Evolutionary conservation across 1,140 invertebrate species (phyloP), one percentile per base, ranked within the genome.

Genomic region (Drosophila oshimai): DNA sequence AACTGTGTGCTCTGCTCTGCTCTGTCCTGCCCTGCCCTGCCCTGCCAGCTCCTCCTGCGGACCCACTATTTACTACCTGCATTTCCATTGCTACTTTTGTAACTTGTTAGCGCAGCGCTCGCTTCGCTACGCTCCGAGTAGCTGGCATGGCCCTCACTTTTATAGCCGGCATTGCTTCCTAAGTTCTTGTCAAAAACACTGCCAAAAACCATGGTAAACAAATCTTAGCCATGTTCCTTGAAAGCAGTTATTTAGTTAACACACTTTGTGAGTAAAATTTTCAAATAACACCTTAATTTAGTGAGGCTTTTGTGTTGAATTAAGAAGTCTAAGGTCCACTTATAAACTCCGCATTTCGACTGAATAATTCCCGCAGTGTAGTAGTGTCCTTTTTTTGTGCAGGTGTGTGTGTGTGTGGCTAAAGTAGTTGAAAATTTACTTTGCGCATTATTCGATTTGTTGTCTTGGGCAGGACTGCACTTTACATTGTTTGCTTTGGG

Each of bases 51-150:
- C 24, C 31, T 2, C 15, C 29, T 20, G 7, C 18, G n/a, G 2
- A 37, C 12, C 20, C n/a, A 80, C 80, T 84, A 87, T 87, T 86
- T 86, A 86, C 80, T 86, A 80, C 80, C 80, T 87, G 81, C 80
- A 86, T 86, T 87, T 86, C 80, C 84, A 86, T 87, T 86, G 81
- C 80, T 86, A 86, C 81, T 86, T 86, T 86, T 80, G 80, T 86
- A 86, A 86, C 80, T 87, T 86, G 80, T 86, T 86, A 86, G 80
- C 72, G 81, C 61, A 53, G 39, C 61, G 61, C 60, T 76, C 39
- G 64, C 62, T 62, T 75, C 41, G 69, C 58, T 73, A 62, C 68
- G 69, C 74, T 72, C 33, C 75, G 51, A 36, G 45, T 34, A 13
- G 29, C 41, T 31, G 33, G 17, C 54, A 49, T 41, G 31, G 39